phyloP scores from a whole-genome alignment of 2,113 vertebrate species.

The Pomatostomus ruficeps region DNA sequence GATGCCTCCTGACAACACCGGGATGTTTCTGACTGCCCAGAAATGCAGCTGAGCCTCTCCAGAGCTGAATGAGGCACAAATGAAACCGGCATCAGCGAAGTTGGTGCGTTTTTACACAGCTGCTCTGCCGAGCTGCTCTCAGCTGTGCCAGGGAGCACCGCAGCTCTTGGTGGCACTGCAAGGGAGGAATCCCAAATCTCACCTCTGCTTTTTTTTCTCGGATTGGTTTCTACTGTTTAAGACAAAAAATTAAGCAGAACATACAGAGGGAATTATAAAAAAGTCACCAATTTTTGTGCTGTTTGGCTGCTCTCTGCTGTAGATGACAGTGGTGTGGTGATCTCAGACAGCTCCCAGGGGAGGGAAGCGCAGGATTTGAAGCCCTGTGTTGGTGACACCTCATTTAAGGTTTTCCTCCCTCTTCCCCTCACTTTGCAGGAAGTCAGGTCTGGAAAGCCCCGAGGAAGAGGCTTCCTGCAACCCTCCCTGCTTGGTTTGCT shows the following conservation, averaged over 20 bases:
- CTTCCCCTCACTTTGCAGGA: neutral
- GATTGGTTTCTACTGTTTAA: neutral
- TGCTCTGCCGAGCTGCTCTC: neutral
- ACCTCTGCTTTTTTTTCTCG: neutral
- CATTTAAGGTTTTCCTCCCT: slow-evolving; percentile 14
- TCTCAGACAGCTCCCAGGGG: neutral
- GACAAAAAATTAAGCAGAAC: neutral
- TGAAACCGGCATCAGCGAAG: neutral
- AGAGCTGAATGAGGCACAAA: neutral
- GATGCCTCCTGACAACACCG: neutral
- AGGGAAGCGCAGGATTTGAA: neutral
- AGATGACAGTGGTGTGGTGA: neutral
- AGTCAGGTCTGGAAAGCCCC: neutral
- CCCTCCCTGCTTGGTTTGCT: neutral
- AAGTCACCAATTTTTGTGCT: neutral
- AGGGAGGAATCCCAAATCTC: neutral
- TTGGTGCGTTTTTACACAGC: neutral
- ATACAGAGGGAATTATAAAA: neutral
- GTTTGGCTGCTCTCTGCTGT: neutral
- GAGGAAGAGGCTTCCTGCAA: neutral
- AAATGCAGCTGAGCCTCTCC: neutral
- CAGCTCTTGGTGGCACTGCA: neutral
- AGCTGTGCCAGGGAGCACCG: neutral
- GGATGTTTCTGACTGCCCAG: neutral
- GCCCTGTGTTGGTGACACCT: neutral